Evolutionary conservation across 1,140 invertebrate genomes (phyloP).

Genomic region (Sogatella furcifera): DNA sequence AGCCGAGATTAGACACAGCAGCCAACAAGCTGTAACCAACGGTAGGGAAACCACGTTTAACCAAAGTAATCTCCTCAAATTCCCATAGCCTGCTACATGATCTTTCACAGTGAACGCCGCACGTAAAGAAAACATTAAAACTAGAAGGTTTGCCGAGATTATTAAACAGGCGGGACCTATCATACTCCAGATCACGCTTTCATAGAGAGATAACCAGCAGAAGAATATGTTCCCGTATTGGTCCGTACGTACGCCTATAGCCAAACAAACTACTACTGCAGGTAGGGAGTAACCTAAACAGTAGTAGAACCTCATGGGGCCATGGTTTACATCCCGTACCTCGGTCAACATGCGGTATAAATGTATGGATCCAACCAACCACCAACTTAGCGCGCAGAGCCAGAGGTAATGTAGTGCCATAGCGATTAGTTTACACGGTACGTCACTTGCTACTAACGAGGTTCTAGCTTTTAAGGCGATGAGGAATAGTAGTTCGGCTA

Average conservation of each 20-base stretch:
- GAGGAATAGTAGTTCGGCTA: slow-evolving; percentile 75
- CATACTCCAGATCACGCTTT: slow-evolving; percentile 82
- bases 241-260: slow-evolving; percentile 86
- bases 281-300: slow-evolving; percentile 91
- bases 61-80: slow-evolving; percentile 69
- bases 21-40: slow-evolving; percentile 66
- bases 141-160: slow-evolving; percentile 63
- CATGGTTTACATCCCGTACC: slow-evolving; percentile 92
- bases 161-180: slow-evolving; percentile 72
- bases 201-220: slow-evolving; percentile 90
- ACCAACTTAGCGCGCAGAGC: slow-evolving; percentile 81
- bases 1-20: slow-evolving; percentile 65
- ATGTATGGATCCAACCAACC: slow-evolving; percentile 83
- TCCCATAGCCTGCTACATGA: slow-evolving; percentile 81
- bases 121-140: slow-evolving; percentile 72
- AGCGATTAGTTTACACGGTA: slow-evolving; percentile 77
- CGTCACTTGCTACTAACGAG: slow-evolving; percentile 61
- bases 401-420: slow-evolving; percentile 90
- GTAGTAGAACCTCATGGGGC: slow-evolving; percentile 88
- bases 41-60: slow-evolving; percentile 67
- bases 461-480: slow-evolving; percentile 70
- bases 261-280: slow-evolving; percentile 79
- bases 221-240: slow-evolving; percentile 90
- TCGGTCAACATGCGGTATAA: slow-evolving; percentile 90
- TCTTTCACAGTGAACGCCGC: slow-evolving; percentile 86